Evolutionary conservation across 2,113 vertebrate species (phyloP), one percentile per base, ranked within the genome.

Genomic region (Poeciliopsis occidentalis): DNA sequence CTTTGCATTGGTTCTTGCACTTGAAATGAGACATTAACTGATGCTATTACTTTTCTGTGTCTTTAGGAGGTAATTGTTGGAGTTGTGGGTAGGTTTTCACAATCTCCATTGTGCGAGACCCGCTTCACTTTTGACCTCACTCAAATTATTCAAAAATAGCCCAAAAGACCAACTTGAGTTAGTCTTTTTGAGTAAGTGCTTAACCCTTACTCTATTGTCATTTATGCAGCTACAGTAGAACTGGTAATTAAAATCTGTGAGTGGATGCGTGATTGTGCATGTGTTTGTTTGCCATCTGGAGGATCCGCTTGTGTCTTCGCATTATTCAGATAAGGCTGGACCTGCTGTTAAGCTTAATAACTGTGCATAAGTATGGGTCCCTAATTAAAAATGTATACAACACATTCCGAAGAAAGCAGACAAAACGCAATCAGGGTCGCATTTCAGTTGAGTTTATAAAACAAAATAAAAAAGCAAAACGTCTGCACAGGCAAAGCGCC

Each of bases 321-420:
- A 83, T 92, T 90, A 91, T 92, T 90, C 88, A 93, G 90, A 92
- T 91, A 85, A 87, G 88, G 80, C 87, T 78, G 80, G 82, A 88
- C 87, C 86, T 91, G 85, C 88, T 89, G 85, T 83, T 85, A 79
- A 80, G 80, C 76, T 79, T 90, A 90, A 89, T 88, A 86, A 87
- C 81, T 76, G 68, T 78, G 85, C 78, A 80, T 88, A 89, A 87
- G 88, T 88, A 89, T 83, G 81, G 87, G 82, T 86, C 54, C 71
- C 83, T 87, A 77, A 88, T 88, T 87, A 73, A 85, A 89, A 85
- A 83, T 66, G 34, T 39, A 89, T 78, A 75, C 71, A 80, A 81
- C 83, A 78, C 88, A 78, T 88, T 61, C 87, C 78, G 62, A 86
- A 79, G 76, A 76, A 81, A 83, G 78, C 81, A 83, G 78, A 86